Conservation (phyloP, 2,113 vertebrate genomes). For the Marmota flaviventris region DNA sequence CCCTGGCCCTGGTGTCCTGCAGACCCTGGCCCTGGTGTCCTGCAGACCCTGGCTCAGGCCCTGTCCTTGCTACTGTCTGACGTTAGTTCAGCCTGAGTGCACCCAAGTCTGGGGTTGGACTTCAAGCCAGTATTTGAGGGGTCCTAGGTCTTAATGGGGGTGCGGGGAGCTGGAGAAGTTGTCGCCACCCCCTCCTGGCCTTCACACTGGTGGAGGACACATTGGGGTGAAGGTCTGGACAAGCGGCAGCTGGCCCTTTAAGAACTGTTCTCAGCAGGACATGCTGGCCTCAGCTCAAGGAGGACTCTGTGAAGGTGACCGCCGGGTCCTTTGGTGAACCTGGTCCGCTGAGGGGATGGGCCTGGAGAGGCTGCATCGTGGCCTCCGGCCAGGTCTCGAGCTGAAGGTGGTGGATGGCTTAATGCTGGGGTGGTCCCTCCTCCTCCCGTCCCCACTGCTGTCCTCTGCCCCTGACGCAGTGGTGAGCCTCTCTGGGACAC, state of each 20-base stretch:
- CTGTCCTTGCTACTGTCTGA: not conserved
- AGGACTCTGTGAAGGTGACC: not conserved
- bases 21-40: not conserved
- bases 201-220: not conserved
- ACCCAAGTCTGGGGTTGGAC: not conserved
- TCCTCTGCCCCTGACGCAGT: not conserved
- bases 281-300: not conserved
- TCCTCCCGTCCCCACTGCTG: not conserved
- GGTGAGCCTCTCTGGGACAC: not conserved
- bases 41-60: not conserved
- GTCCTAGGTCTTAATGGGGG: not conserved
- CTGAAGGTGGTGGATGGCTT: not conserved
- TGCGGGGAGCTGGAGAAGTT: not conserved
- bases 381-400: not conserved
- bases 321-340: not conserved
- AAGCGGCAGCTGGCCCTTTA: not conserved
- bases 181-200: not conserved
- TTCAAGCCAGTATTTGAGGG: constrained; percentile 22
- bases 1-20: not conserved
- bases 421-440: not conserved
- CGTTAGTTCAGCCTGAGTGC: not conserved
- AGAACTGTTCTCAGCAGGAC: not conserved
- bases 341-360: not conserved
- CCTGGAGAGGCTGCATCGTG: not conserved
- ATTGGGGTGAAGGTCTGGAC: not conserved